These are phyloP conservation scores for Calameuta filiformis DNA, from an alignment of 2,888 invertebrate species.

Conservation along the genomic window DNA sequence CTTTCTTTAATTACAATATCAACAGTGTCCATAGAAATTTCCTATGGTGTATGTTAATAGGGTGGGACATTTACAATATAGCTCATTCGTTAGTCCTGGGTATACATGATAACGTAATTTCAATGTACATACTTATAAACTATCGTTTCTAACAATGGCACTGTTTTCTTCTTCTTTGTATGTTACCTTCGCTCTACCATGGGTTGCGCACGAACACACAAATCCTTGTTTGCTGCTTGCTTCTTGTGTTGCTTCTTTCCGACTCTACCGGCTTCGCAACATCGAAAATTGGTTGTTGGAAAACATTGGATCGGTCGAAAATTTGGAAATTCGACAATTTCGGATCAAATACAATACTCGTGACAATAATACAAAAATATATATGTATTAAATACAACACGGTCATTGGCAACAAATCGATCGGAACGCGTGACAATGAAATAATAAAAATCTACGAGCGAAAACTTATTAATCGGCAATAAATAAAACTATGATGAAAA, in stretches of 20 bases:
- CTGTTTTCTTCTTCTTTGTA: slow-evolving; percentile 58
- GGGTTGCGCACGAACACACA: slow-evolving; percentile 57
- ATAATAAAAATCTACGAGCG: neutral
- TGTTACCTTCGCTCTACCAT: slow-evolving; percentile 57
- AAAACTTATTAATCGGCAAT: neutral
- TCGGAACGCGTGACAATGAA: neutral
- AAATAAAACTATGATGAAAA: neutral
- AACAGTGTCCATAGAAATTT: neutral
- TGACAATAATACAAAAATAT: neutral
- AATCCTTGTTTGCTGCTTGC: slow-evolving; percentile 58
- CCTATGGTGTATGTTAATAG: neutral
- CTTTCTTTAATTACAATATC: neutral
- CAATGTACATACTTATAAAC: slow-evolving; percentile 27
- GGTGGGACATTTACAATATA: neutral
- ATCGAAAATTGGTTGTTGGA: slow-evolving; percentile 49
- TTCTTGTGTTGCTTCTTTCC: slow-evolving; percentile 58
- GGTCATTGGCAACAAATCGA: neutral
- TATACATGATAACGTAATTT: neutral
- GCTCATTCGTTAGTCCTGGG: neutral
- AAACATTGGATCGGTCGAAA: slow-evolving; percentile 43
- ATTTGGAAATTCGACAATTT: slow-evolving; percentile 27
- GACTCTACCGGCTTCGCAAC: slow-evolving; percentile 45
- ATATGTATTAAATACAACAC: neutral
- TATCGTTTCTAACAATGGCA: slow-evolving; percentile 55
- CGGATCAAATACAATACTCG: neutral